These are phyloP conservation scores for Smutsia temminckii DNA, from an alignment of 2,797 vertebrate genomes.

Conservation along the genomic window DNA sequence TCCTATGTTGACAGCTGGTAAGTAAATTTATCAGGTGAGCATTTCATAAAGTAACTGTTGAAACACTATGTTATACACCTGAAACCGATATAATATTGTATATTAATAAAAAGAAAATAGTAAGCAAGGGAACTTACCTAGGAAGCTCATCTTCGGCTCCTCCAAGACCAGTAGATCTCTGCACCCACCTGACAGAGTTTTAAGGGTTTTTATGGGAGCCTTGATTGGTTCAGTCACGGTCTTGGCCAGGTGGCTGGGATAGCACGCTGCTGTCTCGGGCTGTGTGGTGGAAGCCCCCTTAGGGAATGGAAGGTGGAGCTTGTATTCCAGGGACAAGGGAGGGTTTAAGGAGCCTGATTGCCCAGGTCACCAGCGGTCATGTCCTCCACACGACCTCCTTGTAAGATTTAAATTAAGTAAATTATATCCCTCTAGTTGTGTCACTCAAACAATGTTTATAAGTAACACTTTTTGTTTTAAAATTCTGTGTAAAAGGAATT, in stretches of 20 bases:
- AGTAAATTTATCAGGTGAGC: too few relatives aligned
- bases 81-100: too few relatives aligned
- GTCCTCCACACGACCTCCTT: not conserved
- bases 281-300: not conserved
- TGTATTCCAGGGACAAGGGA: not conserved
- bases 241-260: not conserved
- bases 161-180: not conserved
- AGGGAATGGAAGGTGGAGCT: not conserved
- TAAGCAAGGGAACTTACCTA: not conserved
- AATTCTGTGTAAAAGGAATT: not conserved
- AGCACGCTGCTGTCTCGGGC: not conserved
- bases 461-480: not conserved
- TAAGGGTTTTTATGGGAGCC: not conserved
- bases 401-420: not conserved
- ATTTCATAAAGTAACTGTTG: too few relatives aligned
- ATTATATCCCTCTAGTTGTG: not conserved
- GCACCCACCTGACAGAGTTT: not conserved
- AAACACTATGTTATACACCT: too few relatives aligned
- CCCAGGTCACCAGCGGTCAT: not conserved
- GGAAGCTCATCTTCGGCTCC: not conserved
- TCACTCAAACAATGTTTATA: not conserved
- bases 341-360: not conserved
- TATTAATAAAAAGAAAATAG: too few relatives aligned
- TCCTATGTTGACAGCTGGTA: too few relatives aligned
- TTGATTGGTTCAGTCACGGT: not conserved